Conservation (phyloP, 1,140 invertebrate species). For the Drosophila bocki region DNA sequence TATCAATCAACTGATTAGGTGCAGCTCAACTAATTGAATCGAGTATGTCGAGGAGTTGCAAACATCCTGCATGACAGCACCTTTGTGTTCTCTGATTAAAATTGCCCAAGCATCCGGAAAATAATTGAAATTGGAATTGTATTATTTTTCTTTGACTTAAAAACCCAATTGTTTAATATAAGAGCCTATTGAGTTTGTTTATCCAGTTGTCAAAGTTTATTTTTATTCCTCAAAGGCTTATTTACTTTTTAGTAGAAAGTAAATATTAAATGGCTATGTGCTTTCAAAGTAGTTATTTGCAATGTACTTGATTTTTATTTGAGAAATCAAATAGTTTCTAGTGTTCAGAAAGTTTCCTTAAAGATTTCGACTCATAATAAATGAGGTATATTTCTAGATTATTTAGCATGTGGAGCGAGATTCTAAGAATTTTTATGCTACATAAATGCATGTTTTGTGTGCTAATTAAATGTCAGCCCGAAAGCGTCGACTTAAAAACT, state of each 20-base stretch:
- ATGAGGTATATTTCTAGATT: background rate
- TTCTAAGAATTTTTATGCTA: slow-evolving; percentile 14
- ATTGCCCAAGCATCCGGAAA: slow-evolving; percentile 15
- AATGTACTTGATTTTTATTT: no score
- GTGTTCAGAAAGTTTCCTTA: no score
- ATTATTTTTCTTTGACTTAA: background rate
- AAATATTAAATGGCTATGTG: background rate
- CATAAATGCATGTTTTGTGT: slow-evolving; percentile 44
- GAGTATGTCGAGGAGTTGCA: background rate
- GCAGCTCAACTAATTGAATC: slow-evolving; percentile 38
- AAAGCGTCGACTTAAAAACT: slow-evolving; percentile 43
- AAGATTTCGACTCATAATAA: background rate
- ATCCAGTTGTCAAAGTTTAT: background rate
- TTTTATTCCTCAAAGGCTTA: background rate
- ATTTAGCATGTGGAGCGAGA: background rate
- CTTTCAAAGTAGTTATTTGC: no score
- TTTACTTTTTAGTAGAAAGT: background rate
- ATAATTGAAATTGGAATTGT: slow-evolving; percentile 10
- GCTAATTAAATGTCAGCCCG: slow-evolving; percentile 70
- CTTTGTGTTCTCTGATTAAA: slow-evolving; percentile 2
- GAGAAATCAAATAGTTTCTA: no score
- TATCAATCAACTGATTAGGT: slow-evolving; percentile 73
- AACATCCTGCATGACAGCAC: slow-evolving; percentile 1
- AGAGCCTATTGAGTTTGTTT: background rate
- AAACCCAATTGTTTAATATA: background rate